phyloP scores from a whole-genome alignment of 1,140 invertebrate species.

The Lucilia sericata region DNA sequence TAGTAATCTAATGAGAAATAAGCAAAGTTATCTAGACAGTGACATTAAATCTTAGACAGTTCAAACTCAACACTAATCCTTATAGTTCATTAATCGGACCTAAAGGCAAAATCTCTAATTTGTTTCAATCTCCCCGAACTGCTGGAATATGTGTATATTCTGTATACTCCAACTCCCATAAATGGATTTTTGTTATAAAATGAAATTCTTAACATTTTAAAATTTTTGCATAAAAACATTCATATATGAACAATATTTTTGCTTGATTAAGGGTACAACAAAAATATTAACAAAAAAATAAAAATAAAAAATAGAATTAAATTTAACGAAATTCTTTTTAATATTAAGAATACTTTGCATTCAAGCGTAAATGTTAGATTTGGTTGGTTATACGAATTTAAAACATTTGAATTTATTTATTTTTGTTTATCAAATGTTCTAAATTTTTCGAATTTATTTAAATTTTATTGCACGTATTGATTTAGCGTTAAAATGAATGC shows the following conservation, averaged over 20 bases:
- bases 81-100: too few relatives aligned
- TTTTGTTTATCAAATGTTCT: too few relatives aligned
- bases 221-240: conserved; percentile 18
- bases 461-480: too few relatives aligned
- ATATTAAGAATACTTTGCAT: conserved; percentile 3
- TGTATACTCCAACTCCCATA: not conserved
- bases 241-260: not conserved
- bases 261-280: not conserved
- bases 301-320: not conserved
- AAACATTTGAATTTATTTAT: not conserved
- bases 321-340: not conserved
- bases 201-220: conserved; percentile 5
- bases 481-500: too few relatives aligned
- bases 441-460: too few relatives aligned
- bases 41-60: too few relatives aligned
- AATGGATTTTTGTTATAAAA: not conserved
- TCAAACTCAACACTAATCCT: too few relatives aligned
- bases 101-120: too few relatives aligned
- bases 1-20: too few relatives aligned
- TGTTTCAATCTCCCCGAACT: too few relatives aligned
- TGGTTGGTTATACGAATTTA: not conserved
- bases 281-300: too few relatives aligned
- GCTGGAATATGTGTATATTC: not conserved
- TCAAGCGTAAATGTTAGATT: conserved; percentile 4
- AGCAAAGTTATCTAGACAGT: too few relatives aligned